Evolutionary conservation across 2,113 vertebrate genomes (phyloP), one percentile per base, ranked within the genome.

Genomic region (Microtus ochrogaster): DNA sequence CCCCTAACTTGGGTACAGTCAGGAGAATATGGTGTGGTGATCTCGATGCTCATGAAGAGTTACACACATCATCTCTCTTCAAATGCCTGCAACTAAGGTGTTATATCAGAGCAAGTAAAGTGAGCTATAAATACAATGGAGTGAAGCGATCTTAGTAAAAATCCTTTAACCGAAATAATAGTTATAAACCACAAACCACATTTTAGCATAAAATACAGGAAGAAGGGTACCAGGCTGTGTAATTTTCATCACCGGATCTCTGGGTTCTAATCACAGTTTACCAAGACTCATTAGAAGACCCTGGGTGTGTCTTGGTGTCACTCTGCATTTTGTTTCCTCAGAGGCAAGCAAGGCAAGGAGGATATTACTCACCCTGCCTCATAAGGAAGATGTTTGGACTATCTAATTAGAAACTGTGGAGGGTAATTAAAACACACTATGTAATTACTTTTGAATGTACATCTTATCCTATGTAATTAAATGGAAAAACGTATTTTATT

Each of bases 381-480:
- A 49, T 7, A 65, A 11, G 58, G 36, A 84, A 92, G 85, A 81
- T 92, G 49, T 96, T 95, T 96, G 81, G 63, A 92, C 63, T 91
- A 82, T 58, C 74, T 96, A 94, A 79, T 90, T 87, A 97, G 90
- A 70, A 86, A 90, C 63, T 79, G 26, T 26, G 70, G n/a, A 87
- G 79, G 65, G 70, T 76, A 74, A 92, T 91, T 94, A 92, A 88
- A 90, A 33, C 47, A 90, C 3, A 76, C n/a, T 84, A 30, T 94
- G 10, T 90, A 95, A 96, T 96, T 91, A 89, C 74, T 92, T 89
- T 86, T 83, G 84, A 82, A 78, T 66, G n/a, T 74, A 41, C 47
- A 65, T 92, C 63, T 86, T 72, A 74, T 30, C 74, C 88, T 90
- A 61, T 93, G 84, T 70, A 93, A 95, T 93, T 92, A 85, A 93